Evolutionary conservation across 1,140 invertebrate species (phyloP), one percentile per base, ranked within the genome.

Genomic region (Riptortus pedestris): DNA sequence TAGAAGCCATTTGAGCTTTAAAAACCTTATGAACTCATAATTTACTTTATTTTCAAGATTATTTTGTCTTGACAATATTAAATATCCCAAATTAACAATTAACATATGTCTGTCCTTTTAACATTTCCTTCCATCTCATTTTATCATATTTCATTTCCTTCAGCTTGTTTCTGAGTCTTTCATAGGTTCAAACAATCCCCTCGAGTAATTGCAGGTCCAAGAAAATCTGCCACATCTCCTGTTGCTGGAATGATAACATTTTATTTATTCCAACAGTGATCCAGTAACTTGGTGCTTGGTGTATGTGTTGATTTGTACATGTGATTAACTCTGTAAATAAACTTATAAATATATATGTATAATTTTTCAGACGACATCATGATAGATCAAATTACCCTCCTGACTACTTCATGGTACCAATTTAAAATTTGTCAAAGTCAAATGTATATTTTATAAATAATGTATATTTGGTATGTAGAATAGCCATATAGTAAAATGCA

Each of bases 181-280:
- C n/a, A n/a, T n/a, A n/a, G n/a, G n/a, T n/a, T n/a, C n/a, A n/a
- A n/a, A n/a, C n/a, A 9, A 7, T 9, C n/a, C n/a, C 5, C 48
- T 24, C n/a, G n/a, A 52, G 22, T 52, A n/a, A 52, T 20, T 57
- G 22, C 48, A 63, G 27, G 27, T 55, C 51, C 26, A 45, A 55
- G 22, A 28, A 64, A 59, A 59, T 55, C 29, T 64, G 63, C 63
- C 63, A 59, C 63, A 64, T 58, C 52, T 64, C 38, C 60, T 38
- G 48, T 27, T 62, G 28, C 27, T 64, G 52, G 48, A 59, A 58
- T 27, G 31, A 33, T 59, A 38, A 43, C 55, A 45, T 59, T 47
- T 60, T 59, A 26, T 59, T n/a, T 62, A 59, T 38, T 59, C 31
- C 51, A 55, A 24, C 51, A 64, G 29, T 55, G 22, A 48, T 18